These are phyloP conservation scores for Colius striatus DNA, from an alignment of 2,113 vertebrate genomes.

Conservation along the genomic window DNA sequence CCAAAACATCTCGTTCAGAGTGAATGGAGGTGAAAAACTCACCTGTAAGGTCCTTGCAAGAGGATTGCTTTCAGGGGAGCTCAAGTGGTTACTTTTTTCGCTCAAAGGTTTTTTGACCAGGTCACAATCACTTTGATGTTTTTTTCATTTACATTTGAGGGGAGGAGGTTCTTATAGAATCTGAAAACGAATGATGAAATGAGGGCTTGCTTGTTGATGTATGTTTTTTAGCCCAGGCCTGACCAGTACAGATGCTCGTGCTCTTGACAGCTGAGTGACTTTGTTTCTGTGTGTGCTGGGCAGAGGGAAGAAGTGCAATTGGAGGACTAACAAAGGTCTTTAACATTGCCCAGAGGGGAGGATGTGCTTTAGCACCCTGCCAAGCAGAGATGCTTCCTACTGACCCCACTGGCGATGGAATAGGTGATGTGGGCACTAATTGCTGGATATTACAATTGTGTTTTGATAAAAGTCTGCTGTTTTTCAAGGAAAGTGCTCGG, in stretches of 20 bases:
- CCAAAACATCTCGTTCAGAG: neutral
- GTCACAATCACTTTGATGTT: conserved; percentile 3
- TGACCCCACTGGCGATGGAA: neutral
- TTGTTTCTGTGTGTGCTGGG: neutral
- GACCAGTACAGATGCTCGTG: neutral
- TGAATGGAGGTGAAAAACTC: neutral
- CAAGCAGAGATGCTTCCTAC: neutral
- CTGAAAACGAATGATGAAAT: neutral
- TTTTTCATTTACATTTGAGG: neutral
- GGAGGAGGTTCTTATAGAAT: too few relatives aligned
- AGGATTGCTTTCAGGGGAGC: neutral
- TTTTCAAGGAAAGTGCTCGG: conserved; percentile 26
- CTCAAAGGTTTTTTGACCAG: neutral
- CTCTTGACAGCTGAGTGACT: conserved; percentile 7
- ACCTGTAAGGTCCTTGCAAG: neutral
- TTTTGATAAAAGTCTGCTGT: conserved; percentile 12
- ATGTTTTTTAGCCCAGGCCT: neutral
- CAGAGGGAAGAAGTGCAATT: neutral
- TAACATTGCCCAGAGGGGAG: neutral
- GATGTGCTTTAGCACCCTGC: neutral
- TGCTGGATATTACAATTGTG: neutral
- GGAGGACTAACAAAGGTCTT: neutral
- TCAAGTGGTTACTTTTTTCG: neutral
- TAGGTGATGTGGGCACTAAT: conserved; percentile 42
- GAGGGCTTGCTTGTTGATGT: neutral